These are phyloP conservation scores for Hydrotaea diabolus DNA, from an alignment of 2,888 invertebrate genomes.

Conservation along the genomic window DNA sequence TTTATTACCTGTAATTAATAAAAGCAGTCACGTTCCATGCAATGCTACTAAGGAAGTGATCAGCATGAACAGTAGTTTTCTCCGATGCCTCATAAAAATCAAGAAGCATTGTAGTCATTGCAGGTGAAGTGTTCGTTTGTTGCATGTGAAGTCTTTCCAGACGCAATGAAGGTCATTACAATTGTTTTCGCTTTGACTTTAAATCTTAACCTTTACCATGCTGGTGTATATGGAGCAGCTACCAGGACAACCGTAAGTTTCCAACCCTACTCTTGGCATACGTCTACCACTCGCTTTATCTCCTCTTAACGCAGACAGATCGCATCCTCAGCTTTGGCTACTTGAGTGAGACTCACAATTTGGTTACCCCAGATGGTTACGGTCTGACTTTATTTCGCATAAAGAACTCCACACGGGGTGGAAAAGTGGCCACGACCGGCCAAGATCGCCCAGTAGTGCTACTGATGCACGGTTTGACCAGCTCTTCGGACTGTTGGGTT, in stretches of 20 bases:
- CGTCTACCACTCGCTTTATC: not conserved
- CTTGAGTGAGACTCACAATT: not conserved
- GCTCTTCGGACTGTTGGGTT: constrained; percentile 88
- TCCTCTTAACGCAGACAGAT: not conserved
- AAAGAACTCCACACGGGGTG: constrained; percentile 67
- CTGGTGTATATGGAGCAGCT: not conserved
- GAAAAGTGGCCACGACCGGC: too few relatives aligned
- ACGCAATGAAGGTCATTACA: not conserved
- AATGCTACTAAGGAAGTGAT: not conserved
- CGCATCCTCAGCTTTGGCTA: not conserved
- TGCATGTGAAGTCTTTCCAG: not conserved
- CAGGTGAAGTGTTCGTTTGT: not conserved
- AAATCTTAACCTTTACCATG: too few relatives aligned
- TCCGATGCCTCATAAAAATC: not conserved
- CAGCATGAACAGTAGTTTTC: not conserved
- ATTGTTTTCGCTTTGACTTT: too few relatives aligned
- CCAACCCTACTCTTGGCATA: not conserved
- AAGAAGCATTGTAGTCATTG: not conserved
- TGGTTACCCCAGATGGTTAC: not conserved
- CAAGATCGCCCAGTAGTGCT: constrained; percentile 82
- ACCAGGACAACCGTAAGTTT: not conserved
- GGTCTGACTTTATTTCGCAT: not conserved
- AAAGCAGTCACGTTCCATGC: constrained; percentile 2
- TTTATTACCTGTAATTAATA: not conserved
- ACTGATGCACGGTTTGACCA: constrained; percentile 87